These are phyloP conservation scores for Liodrosophila aerea DNA, from an alignment of 2,888 invertebrate genomes.

Conservation along the genomic window DNA sequence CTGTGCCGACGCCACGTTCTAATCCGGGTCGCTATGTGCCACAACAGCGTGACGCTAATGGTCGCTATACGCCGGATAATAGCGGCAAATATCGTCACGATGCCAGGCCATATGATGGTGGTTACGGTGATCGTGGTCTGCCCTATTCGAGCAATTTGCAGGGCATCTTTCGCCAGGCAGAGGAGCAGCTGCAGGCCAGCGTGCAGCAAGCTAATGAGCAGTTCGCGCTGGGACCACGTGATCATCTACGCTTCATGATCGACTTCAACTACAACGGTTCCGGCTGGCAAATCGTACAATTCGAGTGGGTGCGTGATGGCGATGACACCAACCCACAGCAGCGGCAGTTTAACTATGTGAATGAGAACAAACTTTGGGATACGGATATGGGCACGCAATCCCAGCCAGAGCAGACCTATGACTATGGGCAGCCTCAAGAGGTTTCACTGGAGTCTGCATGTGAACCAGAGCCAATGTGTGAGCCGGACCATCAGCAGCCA, in stretches of 20 bases:
- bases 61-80: conserved; percentile 84
- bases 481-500: conserved; percentile 4
- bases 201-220: conserved; percentile 37
- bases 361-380: conserved; percentile 83
- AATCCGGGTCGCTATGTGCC: conserved; percentile 72
- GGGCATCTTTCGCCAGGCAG: conserved; percentile 49
- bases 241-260: conserved; percentile 78
- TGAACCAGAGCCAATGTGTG: background rate
- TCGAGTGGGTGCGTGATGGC: conserved; percentile 79
- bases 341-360: conserved; percentile 81
- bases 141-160: conserved; percentile 76
- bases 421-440: conserved; percentile 33
- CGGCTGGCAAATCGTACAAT: conserved; percentile 80
- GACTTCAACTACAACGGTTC: conserved; percentile 77
- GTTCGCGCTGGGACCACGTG: conserved; percentile 63
- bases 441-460: no score
- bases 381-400: background rate
- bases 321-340: conserved; percentile 66
- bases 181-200: conserved; percentile 51
- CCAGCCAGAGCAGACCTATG: conserved; percentile 19
- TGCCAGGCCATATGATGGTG: conserved; percentile 83
- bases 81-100: conserved; percentile 84
- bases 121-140: conserved; percentile 83
- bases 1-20: background rate
- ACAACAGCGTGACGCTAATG: conserved; percentile 79